Evolutionary conservation across 2,797 vertebrate genomes (phyloP).

Genomic region (Poeciliopsis gracilis): DNA sequence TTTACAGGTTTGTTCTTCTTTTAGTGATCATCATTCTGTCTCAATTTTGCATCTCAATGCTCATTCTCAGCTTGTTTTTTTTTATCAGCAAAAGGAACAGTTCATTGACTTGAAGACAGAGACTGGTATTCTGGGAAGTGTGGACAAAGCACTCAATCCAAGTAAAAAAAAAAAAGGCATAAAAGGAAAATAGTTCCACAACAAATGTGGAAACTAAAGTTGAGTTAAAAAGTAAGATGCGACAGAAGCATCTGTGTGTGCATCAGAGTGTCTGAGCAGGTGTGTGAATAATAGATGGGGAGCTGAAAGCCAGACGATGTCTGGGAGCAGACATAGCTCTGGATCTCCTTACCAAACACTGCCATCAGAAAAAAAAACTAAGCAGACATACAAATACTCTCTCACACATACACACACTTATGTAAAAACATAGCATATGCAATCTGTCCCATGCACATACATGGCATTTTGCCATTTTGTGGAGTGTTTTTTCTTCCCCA

Average conservation of each 20-base stretch:
- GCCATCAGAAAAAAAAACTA: conserved; percentile 70
- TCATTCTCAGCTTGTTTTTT: conserved; percentile 46
- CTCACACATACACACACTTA: conserved; percentile 5
- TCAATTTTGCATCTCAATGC: conserved; percentile 54
- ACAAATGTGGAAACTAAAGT: conserved; percentile 28
- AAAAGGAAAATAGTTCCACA: neutral
- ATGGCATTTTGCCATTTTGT: conserved; percentile 17
- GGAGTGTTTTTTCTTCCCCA: conserved; percentile 1
- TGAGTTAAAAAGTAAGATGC: conserved; percentile 7
- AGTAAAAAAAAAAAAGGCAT: neutral
- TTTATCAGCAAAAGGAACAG: conserved; percentile 37
- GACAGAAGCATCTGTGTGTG: conserved; percentile 13
- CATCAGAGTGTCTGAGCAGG: conserved; percentile 43
- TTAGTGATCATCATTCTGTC: conserved; percentile 44
- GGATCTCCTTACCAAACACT: conserved; percentile 77
- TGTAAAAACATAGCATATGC: conserved; percentile 16
- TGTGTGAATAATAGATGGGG: conserved; percentile 82
- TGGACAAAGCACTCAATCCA: conserved; percentile 27
- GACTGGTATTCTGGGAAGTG: conserved; percentile 46
- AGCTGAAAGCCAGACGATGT: conserved; percentile 72
- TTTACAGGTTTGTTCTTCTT: conserved; percentile 28
- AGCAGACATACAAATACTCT: conserved; percentile 53
- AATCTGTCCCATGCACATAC: conserved; percentile 10
- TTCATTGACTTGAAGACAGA: conserved; percentile 57
- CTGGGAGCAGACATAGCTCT: conserved; percentile 73